These are phyloP conservation scores for Coboldia fuscipes DNA, from an alignment of 1,140 invertebrate genomes.

Conservation along the genomic window DNA sequence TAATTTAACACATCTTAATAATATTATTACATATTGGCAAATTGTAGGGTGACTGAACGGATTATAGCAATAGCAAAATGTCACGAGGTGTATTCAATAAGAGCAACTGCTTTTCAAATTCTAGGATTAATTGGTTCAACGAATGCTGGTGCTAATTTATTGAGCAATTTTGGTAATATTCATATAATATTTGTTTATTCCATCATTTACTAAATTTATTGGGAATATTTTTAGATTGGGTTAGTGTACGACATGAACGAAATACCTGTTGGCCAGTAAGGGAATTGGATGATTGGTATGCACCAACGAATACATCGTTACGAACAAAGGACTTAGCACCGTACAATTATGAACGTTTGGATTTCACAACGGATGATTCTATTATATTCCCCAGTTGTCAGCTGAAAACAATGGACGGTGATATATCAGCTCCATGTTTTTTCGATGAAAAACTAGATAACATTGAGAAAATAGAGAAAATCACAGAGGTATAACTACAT, in stretches of 20 bases:
- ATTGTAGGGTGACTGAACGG: conserved; percentile 16
- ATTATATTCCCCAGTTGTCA: too few species aligned
- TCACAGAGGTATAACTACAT: conserved; percentile 8
- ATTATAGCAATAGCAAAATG: conserved; percentile 40
- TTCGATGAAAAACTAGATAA: conserved; percentile 2
- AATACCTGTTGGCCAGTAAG: conserved; percentile 68
- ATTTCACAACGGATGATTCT: conserved; percentile 17
- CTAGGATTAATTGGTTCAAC: conserved; percentile 68
- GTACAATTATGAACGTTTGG: conserved; percentile 14
- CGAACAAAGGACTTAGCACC: conserved; percentile 14
- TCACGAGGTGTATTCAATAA: conserved; percentile 62
- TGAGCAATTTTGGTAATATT: conserved; percentile 44
- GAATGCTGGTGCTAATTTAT: conserved; percentile 49
- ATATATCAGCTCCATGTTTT: conserved; percentile 12
- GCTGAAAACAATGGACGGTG: too few species aligned
- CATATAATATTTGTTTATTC: too few species aligned
- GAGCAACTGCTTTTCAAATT: conserved; percentile 74
- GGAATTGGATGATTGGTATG: conserved; percentile 36
- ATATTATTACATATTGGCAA: neutral
- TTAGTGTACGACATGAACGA: conserved; percentile 56
- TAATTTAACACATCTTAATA: neutral
- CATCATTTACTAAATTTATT: neutral
- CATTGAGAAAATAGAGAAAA: neutral
- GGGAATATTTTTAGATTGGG: conserved; percentile 38
- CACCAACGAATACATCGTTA: too few species aligned